phyloP scores from a whole-genome alignment of 2,113 vertebrate species.

The Phocoena sinus region DNA sequence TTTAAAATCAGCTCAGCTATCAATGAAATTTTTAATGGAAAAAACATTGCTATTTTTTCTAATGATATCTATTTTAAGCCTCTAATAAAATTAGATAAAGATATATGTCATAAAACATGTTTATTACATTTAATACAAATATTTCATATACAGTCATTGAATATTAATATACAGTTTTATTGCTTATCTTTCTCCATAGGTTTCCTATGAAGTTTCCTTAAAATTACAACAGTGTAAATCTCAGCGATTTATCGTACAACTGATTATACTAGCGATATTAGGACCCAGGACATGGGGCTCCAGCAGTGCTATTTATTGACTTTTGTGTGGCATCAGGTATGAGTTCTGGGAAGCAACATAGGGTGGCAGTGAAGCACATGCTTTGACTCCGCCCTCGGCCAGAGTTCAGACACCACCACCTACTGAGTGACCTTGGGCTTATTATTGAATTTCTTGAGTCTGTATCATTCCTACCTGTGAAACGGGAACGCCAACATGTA shows the following conservation, averaged over 20 bases:
- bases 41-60: not conserved
- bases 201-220: not conserved
- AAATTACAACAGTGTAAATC: not conserved
- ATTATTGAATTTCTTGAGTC: not conserved
- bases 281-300: not conserved
- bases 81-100: not conserved
- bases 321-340: not conserved
- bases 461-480: not conserved
- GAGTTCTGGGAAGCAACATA: not conserved
- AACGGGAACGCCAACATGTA: not conserved
- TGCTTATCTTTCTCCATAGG: not conserved
- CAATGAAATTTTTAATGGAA: not conserved
- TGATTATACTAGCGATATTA: no score
- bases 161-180: not conserved
- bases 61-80: not conserved
- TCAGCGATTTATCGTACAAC: not conserved
- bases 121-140: not conserved
- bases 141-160: not conserved
- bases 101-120: not conserved
- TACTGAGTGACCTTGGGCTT: not conserved
- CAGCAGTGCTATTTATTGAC: fast-evolving
- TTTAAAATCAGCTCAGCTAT: not conserved
- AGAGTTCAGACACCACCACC: not conserved
- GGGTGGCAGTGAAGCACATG: fast-evolving
- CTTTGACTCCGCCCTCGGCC: not conserved